These are phyloP conservation scores for Mus pahari DNA, from an alignment of 2,113 vertebrate species.

Conservation along the genomic window DNA sequence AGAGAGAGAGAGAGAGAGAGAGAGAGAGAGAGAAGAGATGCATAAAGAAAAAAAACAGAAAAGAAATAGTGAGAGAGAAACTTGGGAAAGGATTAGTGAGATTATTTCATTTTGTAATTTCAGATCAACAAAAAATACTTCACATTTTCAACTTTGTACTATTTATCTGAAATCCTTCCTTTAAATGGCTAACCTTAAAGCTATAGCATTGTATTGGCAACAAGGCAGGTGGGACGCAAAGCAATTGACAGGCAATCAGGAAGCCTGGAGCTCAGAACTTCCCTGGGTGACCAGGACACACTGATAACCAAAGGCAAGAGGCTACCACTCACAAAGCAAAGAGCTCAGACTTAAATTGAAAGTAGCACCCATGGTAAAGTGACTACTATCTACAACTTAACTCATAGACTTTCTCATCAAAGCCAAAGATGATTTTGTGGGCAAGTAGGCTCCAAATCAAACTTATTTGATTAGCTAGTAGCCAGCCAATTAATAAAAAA, in stretches of 20 bases:
- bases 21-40: neutral
- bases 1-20: neutral
- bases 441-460: neutral
- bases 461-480: neutral
- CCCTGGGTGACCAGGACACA: neutral
- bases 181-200: neutral
- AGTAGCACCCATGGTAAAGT: neutral
- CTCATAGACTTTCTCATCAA: neutral
- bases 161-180: neutral
- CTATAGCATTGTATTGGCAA: neutral
- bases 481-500: constrained; percentile 20
- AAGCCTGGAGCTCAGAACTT: constrained; percentile 10
- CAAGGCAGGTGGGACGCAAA: neutral
- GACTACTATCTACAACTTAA: neutral
- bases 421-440: neutral
- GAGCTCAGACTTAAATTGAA: constrained; percentile 36
- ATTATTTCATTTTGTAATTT: constrained; percentile 16
- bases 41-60: neutral
- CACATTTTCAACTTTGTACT: neutral
- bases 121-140: neutral
- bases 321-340: neutral
- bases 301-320: neutral
- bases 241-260: neutral
- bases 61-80: neutral
- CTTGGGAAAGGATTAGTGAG: neutral